Evolutionary conservation across 92 coral and sea anemone genomes (phyloP).

Genomic region (Epizoanthus scotinus): DNA sequence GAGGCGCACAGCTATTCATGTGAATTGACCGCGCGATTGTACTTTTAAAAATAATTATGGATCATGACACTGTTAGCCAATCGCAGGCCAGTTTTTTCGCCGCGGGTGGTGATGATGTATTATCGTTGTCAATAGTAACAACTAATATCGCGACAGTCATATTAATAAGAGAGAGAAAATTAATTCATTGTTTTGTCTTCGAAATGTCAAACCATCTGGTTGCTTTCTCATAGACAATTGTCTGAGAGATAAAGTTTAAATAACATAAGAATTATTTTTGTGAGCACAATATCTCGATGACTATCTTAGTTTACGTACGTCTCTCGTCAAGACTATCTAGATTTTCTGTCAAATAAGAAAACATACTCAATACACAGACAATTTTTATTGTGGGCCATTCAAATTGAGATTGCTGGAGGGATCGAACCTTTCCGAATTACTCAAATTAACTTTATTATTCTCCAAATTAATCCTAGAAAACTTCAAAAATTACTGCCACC

Average conservation of each 20-base stretch:
- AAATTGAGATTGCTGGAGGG: too few relatives aligned
- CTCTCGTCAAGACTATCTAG: not conserved
- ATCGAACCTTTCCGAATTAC: too few relatives aligned
- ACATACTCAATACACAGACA: not conserved
- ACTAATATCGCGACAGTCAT: not conserved
- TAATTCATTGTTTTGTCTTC: constrained; percentile 4
- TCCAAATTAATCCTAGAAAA: too few relatives aligned
- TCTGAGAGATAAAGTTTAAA: not conserved
- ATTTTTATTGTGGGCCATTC: too few relatives aligned
- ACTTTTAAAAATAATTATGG: not conserved
- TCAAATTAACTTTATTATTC: too few relatives aligned
- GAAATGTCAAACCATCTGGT: not conserved
- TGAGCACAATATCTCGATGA: not conserved
- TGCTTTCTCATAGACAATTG: not conserved
- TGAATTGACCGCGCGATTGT: constrained; percentile 6
- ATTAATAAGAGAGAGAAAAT: not conserved
- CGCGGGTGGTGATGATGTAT: constrained; percentile 3
- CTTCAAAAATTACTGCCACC: too few relatives aligned
- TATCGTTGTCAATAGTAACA: constrained; percentile 14
- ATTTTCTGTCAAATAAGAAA: not conserved
- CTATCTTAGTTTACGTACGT: not conserved
- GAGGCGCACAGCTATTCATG: constrained; percentile 60
- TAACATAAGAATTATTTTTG: not conserved
- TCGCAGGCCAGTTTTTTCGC: not conserved
- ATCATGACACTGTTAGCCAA: not conserved